A percentile compares a stretch with the other conserved stretches of the same genome.
Evolutionary conservation across 2,888 invertebrate genomes (phyloP).

Genomic region (Tetropium fuscum): DNA sequence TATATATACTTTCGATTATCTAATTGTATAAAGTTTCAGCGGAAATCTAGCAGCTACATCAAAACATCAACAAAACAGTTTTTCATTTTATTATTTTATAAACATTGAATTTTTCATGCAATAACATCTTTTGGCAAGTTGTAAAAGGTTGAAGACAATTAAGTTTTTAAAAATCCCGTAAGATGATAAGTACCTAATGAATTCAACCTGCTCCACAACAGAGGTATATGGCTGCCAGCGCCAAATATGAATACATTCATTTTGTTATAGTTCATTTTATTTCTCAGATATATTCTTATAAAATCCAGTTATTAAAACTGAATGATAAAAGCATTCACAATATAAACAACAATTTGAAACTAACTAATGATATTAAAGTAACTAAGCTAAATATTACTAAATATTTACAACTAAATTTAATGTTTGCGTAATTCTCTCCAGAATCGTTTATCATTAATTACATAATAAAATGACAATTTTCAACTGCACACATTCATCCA

Average conservation of each 20-base stretch:
- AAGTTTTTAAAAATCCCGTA: conserved; percentile 34
- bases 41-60: conserved; percentile 56
- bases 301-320: conserved; percentile 39
- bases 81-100: conserved; percentile 50
- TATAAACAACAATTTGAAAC: conserved; percentile 52
- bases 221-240: conserved; percentile 45
- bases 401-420: conserved; percentile 57
- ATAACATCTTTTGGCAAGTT: conserved; percentile 52
- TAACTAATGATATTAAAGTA: conserved; percentile 49
- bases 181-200: conserved; percentile 29
- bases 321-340: conserved; percentile 49
- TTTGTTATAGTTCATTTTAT: conserved; percentile 39
- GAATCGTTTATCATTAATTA: conserved; percentile 36
- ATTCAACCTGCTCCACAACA: conserved; percentile 46
- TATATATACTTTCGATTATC: conserved; percentile 18
- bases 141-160: conserved; percentile 41
- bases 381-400: conserved; percentile 55
- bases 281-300: conserved; percentile 40
- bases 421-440: conserved; percentile 38
- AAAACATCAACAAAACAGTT: conserved; percentile 57
- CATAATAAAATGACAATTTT: conserved; percentile 45
- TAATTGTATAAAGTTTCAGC: conserved; percentile 55
- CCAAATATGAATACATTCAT: conserved; percentile 46
- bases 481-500: conserved; percentile 55
- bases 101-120: conserved; percentile 56